phyloP scores from a whole-genome alignment of 2,888 invertebrate genomes.

The Podabrus alpinus region DNA sequence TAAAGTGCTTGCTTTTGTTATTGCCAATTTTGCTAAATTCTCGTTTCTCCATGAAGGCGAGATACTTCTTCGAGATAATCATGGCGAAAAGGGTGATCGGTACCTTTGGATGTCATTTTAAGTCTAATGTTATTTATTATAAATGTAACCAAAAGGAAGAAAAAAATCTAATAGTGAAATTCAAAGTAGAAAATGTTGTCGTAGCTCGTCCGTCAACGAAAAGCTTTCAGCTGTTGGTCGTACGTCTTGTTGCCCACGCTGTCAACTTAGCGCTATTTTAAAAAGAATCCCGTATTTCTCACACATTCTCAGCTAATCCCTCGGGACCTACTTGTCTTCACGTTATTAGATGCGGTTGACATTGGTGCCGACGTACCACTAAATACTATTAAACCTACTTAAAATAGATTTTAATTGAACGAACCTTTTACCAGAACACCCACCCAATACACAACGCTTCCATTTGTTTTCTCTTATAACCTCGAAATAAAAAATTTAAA shows the following conservation, averaged over 20 bases:
- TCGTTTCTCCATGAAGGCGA: too few species aligned
- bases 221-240: constrained; percentile 41
- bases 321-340: constrained; percentile 44
- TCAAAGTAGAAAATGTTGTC: constrained; percentile 31
- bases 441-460: not conserved
- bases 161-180: constrained; percentile 19
- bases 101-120: not conserved
- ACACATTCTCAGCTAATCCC: constrained; percentile 43
- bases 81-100: not conserved
- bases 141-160: not conserved
- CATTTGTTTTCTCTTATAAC: not conserved
- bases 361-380: constrained; percentile 28
- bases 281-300: constrained; percentile 36
- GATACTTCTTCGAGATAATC: too few species aligned
- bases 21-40: too few species aligned
- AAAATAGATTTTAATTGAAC: constrained; percentile 3
- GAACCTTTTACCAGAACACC: not conserved
- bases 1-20: not conserved
- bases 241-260: constrained; percentile 44
- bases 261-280: constrained; percentile 41
- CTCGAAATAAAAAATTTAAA: not conserved
- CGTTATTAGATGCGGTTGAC: constrained; percentile 38
- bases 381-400: constrained; percentile 22
- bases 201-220: constrained; percentile 25
- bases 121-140: not conserved